Evolutionary conservation across 92 coral and sea anemone species (phyloP).

Genomic region (Palythoa grandiflora): DNA sequence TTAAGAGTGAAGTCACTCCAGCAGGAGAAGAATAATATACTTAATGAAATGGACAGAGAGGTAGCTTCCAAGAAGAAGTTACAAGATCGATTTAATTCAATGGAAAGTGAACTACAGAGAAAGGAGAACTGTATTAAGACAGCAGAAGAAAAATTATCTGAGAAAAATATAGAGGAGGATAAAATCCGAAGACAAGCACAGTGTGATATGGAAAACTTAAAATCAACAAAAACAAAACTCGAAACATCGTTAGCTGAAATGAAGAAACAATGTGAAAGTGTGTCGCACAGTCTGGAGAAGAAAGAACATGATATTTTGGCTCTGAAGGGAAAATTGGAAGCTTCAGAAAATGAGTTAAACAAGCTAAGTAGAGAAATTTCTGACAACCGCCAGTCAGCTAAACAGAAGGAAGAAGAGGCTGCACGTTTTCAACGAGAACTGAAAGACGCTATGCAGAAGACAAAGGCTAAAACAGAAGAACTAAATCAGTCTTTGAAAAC

Average conservation of each 20-base stretch:
- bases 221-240: constrained; percentile 51
- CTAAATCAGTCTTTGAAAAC: constrained; percentile 28
- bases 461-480: constrained; percentile 56
- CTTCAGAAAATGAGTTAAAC: constrained; percentile 50
- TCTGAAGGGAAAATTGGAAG: constrained; percentile 57
- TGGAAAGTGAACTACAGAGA: constrained; percentile 55
- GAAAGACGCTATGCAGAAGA: constrained; percentile 50
- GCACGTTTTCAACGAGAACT: constrained; percentile 48
- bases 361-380: constrained; percentile 41
- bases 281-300: constrained; percentile 30
- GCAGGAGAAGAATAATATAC: constrained; percentile 70
- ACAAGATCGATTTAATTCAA: constrained; percentile 58
- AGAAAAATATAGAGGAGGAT: constrained; percentile 57
- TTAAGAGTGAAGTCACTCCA: constrained; percentile 61
- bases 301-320: constrained; percentile 62
- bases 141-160: constrained; percentile 56
- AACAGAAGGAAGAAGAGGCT: constrained; percentile 49
- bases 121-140: constrained; percentile 57
- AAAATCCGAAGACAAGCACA: constrained; percentile 59
- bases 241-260: constrained; percentile 59
- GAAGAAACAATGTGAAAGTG: constrained; percentile 49
- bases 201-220: constrained; percentile 68
- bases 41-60: constrained; percentile 70
- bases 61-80: constrained; percentile 52
- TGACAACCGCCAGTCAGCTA: constrained; percentile 41